phyloP scores from a whole-genome alignment of 2,888 invertebrate genomes.

The Neoascia interrupta region DNA sequence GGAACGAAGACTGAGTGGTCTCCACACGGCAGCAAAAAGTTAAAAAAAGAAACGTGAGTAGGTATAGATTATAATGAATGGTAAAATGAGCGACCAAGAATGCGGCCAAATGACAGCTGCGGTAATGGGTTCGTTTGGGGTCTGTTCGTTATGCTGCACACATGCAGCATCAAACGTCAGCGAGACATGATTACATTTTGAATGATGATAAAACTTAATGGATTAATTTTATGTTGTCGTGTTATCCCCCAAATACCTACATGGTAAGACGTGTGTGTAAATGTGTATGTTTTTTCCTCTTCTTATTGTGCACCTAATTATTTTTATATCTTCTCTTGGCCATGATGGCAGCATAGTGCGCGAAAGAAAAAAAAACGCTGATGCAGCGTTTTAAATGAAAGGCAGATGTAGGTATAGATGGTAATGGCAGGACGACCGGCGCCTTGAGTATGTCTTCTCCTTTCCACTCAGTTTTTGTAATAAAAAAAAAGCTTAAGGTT shows the following conservation, averaged over 20 bases:
- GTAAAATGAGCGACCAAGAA: background rate
- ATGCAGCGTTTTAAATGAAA: constrained; percentile 61
- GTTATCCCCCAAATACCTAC: constrained; percentile 50
- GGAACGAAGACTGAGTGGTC: too few species aligned
- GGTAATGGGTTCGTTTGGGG: constrained; percentile 36
- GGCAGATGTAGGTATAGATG: constrained; percentile 28
- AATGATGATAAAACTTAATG: constrained; percentile 67
- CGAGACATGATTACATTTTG: constrained; percentile 57
- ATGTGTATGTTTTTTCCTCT: constrained; percentile 2
- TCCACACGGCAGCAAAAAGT: background rate
- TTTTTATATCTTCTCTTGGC: constrained; percentile 33
- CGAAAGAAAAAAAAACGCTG: constrained; percentile 47
- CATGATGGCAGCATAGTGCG: background rate
- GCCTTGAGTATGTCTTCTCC: constrained; percentile 44
- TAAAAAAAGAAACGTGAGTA: constrained; percentile 5
- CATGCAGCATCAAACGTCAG: constrained; percentile 27
- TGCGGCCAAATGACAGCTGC: constrained; percentile 45
- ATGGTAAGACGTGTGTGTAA: too few species aligned
- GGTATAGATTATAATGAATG: constrained; percentile 11
- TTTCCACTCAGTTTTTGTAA: constrained; percentile 8
- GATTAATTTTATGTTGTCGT: constrained; percentile 66
- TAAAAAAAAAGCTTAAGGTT: background rate
- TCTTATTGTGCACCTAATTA: constrained; percentile 46
- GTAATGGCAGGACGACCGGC: constrained; percentile 45
- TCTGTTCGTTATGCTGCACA: constrained; percentile 5